Evolutionary conservation across 2,888 invertebrate genomes (phyloP).

Genomic region (Acheta domesticus): DNA sequence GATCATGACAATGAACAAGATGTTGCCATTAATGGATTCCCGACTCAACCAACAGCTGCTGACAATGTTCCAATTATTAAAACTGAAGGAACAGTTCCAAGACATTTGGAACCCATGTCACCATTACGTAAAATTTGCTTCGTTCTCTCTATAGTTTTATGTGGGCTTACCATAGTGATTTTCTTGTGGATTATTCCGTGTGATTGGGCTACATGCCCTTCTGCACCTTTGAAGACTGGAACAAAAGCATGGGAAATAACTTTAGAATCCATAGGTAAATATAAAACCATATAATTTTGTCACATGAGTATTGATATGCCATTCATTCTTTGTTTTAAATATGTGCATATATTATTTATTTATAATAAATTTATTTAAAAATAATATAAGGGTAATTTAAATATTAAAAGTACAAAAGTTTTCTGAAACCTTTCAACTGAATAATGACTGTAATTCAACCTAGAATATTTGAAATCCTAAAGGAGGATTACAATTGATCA

Average conservation of each 20-base stretch:
- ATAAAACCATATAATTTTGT: no score
- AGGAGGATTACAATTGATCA: no score
- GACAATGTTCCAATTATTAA: conserved; percentile 36
- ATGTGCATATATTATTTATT: no score
- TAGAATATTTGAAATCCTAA: no score
- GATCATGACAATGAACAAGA: conserved; percentile 35
- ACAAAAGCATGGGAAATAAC: conserved; percentile 46
- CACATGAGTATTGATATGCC: not conserved
- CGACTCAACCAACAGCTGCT: conserved; percentile 27
- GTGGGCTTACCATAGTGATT: conserved; percentile 65
- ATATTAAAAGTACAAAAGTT: no score
- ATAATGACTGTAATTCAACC: no score
- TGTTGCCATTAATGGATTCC: conserved; percentile 33
- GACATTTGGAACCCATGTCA: conserved; percentile 57
- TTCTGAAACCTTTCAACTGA: no score
- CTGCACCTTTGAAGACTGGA: conserved; percentile 35
- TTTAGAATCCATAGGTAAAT: conserved; percentile 36
- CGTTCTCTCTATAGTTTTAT: conserved; percentile 65
- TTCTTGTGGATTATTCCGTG: conserved; percentile 77
- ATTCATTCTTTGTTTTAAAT: conserved; percentile 29
- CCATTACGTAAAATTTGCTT: conserved; percentile 65
- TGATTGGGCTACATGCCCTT: conserved; percentile 63
- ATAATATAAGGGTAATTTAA: no score
- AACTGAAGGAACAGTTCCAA: conserved; percentile 24
- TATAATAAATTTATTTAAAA: no score